Conservation (phyloP, 2,797 vertebrate species). For the Danio aesculapii region DNA sequence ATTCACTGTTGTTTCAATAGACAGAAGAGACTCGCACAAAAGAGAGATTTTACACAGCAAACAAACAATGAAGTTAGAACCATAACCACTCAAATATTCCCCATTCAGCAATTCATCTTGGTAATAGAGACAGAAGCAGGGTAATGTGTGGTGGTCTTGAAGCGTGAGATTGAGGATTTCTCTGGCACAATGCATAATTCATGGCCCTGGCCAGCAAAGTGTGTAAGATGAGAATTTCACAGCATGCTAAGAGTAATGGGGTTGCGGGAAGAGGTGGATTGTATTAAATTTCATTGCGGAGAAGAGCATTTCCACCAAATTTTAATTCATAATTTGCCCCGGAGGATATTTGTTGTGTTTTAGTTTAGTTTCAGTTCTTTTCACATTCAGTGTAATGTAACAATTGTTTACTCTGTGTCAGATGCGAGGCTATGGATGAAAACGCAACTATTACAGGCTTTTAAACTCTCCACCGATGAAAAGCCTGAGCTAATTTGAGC, state of each 20-base stretch:
- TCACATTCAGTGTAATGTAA: constrained; percentile 16
- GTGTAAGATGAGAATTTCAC: constrained; percentile 99
- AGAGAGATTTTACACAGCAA: constrained; percentile 84
- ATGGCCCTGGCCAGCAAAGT: constrained; percentile 98
- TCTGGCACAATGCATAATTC: constrained; percentile 98
- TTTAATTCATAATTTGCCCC: not conserved
- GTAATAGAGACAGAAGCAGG: constrained; percentile 99
- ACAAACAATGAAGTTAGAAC: constrained; percentile 94
- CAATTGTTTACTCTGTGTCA: constrained; percentile 46
- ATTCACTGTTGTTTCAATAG: constrained; percentile 75
- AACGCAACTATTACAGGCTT: constrained; percentile 94
- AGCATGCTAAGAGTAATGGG: constrained; percentile 94
- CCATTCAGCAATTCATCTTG: constrained; percentile 96
- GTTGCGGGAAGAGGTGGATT: constrained; percentile 82
- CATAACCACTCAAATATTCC: constrained; percentile 91
- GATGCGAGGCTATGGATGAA: constrained; percentile 85
- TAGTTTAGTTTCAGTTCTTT: not conserved
- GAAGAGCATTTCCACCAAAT: constrained; percentile 82
- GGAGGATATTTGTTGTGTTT: not conserved
- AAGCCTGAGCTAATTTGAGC: constrained; percentile 91
- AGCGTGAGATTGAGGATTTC: constrained; percentile 97
- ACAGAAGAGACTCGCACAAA: constrained; percentile 71
- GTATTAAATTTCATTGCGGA: constrained; percentile 87
- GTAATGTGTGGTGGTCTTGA: constrained; percentile 96
- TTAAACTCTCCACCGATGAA: constrained; percentile 92